These are phyloP conservation scores for Rhamphomyia laevipes DNA, from an alignment of 2,888 invertebrate species.

Conservation along the genomic window DNA sequence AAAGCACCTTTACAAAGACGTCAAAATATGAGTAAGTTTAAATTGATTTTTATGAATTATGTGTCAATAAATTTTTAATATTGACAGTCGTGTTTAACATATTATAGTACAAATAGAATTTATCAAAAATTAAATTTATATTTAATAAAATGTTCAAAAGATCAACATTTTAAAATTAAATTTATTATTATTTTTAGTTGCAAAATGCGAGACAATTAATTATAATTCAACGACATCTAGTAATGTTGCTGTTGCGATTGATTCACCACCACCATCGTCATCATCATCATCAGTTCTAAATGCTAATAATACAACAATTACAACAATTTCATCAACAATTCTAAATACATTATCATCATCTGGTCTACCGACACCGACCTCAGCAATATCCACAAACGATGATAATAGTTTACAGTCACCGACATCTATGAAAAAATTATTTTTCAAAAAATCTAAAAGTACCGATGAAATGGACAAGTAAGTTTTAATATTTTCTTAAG, in stretches of 20 bases:
- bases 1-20: conserved; percentile 78
- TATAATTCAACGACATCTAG: background rate
- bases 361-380: conserved; percentile 35
- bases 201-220: conserved; percentile 1
- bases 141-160: background rate
- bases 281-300: conserved; percentile 9
- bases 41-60: too few species aligned
- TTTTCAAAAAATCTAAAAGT: conserved; percentile 77
- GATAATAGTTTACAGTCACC: conserved; percentile 46
- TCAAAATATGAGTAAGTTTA: conserved; percentile 62
- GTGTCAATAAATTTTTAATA: too few species aligned
- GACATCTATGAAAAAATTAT: conserved; percentile 54
- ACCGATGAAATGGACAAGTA: conserved; percentile 90
- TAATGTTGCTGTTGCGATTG: conserved; percentile 13
- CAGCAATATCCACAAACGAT: conserved; percentile 28
- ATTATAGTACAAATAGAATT: background rate
- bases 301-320: conserved; percentile 4
- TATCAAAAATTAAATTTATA: background rate
- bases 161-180: conserved; percentile 1
- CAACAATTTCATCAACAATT: conserved; percentile 28
- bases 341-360: conserved; percentile 26
- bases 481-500: conserved; percentile 19
- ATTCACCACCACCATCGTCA: conserved; percentile 14
- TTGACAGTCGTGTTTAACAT: background rate
- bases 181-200: conserved; percentile 8